Evolutionary conservation across 2,888 invertebrate species (phyloP).

Genomic region (Drosophila nr. medialis): DNA sequence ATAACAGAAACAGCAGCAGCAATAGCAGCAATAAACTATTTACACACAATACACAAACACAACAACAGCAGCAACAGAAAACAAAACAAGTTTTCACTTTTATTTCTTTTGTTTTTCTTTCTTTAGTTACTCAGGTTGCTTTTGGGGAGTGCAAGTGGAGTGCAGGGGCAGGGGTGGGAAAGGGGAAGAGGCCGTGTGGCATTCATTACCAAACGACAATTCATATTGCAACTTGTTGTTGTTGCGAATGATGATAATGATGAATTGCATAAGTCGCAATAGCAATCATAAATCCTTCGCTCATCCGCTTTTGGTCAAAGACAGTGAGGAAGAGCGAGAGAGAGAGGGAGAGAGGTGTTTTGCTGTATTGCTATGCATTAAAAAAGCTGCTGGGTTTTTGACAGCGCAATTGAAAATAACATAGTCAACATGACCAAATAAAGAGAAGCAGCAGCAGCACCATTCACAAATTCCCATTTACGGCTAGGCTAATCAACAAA

Average conservation of each 20-base stretch:
- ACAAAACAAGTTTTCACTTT: slow-evolving; percentile 77
- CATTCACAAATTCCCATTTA: slow-evolving; percentile 54
- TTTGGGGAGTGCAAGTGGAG: not conserved
- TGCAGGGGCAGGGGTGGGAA: not conserved
- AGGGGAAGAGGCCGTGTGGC: slow-evolving; percentile 27
- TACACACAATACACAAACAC: slow-evolving; percentile 41
- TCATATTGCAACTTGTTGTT: slow-evolving; percentile 64
- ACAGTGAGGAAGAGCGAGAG: slow-evolving; percentile 4
- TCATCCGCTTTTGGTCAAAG: slow-evolving; percentile 59
- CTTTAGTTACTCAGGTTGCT: slow-evolving; percentile 58
- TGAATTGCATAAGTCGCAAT: slow-evolving; percentile 74
- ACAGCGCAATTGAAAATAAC: slow-evolving; percentile 40
- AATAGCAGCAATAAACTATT: slow-evolving; percentile 46
- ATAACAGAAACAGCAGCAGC: slow-evolving; percentile 34
- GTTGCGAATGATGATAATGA: slow-evolving; percentile 66
- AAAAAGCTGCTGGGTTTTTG: slow-evolving; percentile 50
- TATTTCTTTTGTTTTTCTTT: slow-evolving; percentile 46
- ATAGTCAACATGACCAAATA: slow-evolving; percentile 73
- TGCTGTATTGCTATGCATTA: not conserved
- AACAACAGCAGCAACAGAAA: slow-evolving; percentile 54
- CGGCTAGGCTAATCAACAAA: slow-evolving; percentile 44
- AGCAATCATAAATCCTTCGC: slow-evolving; percentile 56
- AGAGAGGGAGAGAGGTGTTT: not conserved
- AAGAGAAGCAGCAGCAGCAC: slow-evolving; percentile 39
- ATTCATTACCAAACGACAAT: slow-evolving; percentile 74